phyloP scores from a whole-genome alignment of 2,888 invertebrate species.

The Hesperia comma region DNA sequence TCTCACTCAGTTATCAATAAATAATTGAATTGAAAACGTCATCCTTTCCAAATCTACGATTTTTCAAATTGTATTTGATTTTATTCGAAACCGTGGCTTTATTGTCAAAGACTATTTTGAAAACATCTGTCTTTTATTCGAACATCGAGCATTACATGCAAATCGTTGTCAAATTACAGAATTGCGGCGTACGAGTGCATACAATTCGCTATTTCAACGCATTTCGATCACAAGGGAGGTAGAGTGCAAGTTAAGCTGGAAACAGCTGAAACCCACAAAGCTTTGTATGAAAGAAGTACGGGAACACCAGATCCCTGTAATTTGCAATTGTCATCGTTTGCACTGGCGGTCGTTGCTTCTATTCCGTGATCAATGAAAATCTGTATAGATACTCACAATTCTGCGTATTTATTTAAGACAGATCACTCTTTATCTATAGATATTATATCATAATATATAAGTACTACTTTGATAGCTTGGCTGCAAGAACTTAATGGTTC shows the following conservation, averaged over 20 bases:
- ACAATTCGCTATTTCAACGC: constrained; percentile 48
- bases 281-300: constrained; percentile 62
- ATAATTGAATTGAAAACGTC: constrained; percentile 2
- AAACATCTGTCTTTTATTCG: constrained; percentile 35
- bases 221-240: constrained; percentile 58
- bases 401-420: background rate
- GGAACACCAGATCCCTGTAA: constrained; percentile 63
- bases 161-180: constrained; percentile 63
- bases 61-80: constrained; percentile 9
- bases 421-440: too few relatives aligned
- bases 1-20: too few relatives aligned
- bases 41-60: constrained; percentile 3
- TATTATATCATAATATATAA: too few relatives aligned
- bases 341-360: constrained; percentile 39
- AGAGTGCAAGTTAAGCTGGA: constrained; percentile 65
- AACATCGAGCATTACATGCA: constrained; percentile 34
- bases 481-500: too few relatives aligned
- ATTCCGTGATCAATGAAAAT: constrained; percentile 5
- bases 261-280: constrained; percentile 64
- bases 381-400: constrained; percentile 41
- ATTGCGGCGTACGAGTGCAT: constrained; percentile 46
- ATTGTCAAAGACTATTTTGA: constrained; percentile 32
- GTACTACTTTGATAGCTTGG: too few relatives aligned
- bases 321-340: constrained; percentile 63
- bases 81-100: constrained; percentile 12